Base-by-base conservation (phyloP, 2,113 vertebrate species). In the Caranx melampygus region DNA sequence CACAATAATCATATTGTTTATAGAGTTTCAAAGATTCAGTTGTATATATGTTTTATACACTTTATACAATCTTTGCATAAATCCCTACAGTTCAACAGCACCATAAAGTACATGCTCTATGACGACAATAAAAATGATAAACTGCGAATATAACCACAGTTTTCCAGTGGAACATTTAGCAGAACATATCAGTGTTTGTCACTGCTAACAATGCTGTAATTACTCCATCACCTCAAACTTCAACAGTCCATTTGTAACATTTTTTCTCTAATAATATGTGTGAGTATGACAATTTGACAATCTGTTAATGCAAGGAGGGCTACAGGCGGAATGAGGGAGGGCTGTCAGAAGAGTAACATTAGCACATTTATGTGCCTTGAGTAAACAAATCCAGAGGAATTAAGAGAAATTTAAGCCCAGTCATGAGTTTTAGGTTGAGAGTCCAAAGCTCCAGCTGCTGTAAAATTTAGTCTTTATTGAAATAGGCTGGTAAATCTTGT, bases 391-490 rank as follows among this genome's bases (percentile, higher is more conserved):
- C 11, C 70, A 40, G 6, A 47, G 13, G 35, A 72, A 59, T 40
- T 51, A 57, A 15, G 16, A 51, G 4, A 72, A 85, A 64, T 37
- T n/a, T 61, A 3, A 7, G 3, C 6, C 26, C 51, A 34, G 47
- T 44, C 51, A 35, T 21, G 34, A 62, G 15, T 21, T 63, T 58
- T 4, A 49, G 68, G 6, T 64, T 37, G 5, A 66, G 37, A 42
- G 51, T 75, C 34, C 26, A 68, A 86, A 5, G 5, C 42, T 73
- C 42, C 69, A 60, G 68, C 16, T 69, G 33, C 26, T 21, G 33
- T 31, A 55, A 31, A 63, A 42, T 61, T 51, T 61, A 44, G 6
- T 37, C 35, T 57, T 42, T 57, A 69, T 81, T 6, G 6, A 6
- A 65, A 52, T 52, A 54, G 65, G 26, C 10, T 37, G 3, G 16